phyloP scores from a whole-genome alignment of 2,113 vertebrate species.

The Ameiurus melas region DNA sequence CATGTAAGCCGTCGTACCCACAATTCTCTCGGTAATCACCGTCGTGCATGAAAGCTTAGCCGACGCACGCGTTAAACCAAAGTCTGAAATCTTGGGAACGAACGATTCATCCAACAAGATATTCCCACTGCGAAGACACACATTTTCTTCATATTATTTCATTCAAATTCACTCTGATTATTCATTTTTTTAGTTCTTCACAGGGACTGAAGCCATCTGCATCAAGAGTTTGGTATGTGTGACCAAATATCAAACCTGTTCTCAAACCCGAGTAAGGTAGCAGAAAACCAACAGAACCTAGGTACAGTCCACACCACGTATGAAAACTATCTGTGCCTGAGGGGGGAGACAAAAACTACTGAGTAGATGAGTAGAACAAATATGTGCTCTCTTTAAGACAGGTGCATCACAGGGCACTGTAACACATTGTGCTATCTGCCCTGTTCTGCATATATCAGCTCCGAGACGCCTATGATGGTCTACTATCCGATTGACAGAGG shows the following conservation, averaged over 20 bases:
- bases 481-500: background rate
- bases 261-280: background rate
- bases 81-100: conserved; percentile 91
- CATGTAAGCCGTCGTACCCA: conserved; percentile 96
- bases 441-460: background rate
- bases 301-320: background rate
- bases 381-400: background rate
- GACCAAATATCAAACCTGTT: background rate
- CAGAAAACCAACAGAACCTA: background rate
- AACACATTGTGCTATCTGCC: background rate
- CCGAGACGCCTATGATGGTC: background rate
- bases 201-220: background rate
- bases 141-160: background rate
- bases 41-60: conserved; percentile 77
- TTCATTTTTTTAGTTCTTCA: background rate
- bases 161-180: background rate
- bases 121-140: conserved; percentile 79
- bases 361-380: background rate
- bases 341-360: background rate
- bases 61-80: conserved; percentile 90
- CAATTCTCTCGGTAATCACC: conserved; percentile 87
- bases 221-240: background rate
- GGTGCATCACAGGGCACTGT: background rate
- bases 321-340: background rate
- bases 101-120: conserved; percentile 85